A percentile compares a stretch with the other conserved stretches of the same genome.
phyloP scores from a whole-genome alignment of 2,113 vertebrate genomes.

The Gallinago media region DNA sequence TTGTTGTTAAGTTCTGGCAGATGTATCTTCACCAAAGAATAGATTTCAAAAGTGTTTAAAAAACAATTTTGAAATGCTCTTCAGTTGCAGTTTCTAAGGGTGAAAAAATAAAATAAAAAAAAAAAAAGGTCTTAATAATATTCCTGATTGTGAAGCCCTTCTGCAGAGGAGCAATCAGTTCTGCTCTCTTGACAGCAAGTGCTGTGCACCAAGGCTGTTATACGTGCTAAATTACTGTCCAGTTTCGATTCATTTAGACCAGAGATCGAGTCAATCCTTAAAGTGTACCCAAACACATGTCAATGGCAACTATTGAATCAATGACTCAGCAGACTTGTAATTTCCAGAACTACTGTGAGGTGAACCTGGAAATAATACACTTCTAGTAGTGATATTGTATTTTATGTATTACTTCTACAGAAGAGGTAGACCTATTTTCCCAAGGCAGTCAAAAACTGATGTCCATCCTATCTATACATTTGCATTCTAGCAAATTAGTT shows the following conservation, averaged over 20 bases:
- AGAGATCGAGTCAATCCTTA: background rate
- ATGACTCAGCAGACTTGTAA: background rate
- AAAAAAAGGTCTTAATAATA: background rate
- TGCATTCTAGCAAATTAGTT: background rate
- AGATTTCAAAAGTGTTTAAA: background rate
- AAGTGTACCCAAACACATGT: background rate
- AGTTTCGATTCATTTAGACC: background rate
- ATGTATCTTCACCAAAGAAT: rapidly evolving
- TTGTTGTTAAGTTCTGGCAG: background rate
- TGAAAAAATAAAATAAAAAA: background rate
- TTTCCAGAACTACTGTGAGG: background rate
- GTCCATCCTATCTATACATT: background rate
- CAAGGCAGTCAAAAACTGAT: background rate
- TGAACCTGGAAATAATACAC: background rate
- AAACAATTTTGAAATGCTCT: background rate
- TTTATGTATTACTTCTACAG: background rate
- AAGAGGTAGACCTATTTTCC: background rate
- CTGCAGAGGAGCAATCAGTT: background rate
- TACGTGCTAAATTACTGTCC: background rate
- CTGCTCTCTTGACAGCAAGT: background rate
- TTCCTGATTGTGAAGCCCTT: background rate
- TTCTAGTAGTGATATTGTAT: background rate
- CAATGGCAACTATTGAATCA: background rate
- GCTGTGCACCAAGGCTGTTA: background rate
- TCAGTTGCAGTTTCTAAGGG: background rate